Evolutionary conservation across 2,113 vertebrate species (phyloP), one percentile per base, ranked within the genome.

Genomic region (Rhinoderma darwinii): DNA sequence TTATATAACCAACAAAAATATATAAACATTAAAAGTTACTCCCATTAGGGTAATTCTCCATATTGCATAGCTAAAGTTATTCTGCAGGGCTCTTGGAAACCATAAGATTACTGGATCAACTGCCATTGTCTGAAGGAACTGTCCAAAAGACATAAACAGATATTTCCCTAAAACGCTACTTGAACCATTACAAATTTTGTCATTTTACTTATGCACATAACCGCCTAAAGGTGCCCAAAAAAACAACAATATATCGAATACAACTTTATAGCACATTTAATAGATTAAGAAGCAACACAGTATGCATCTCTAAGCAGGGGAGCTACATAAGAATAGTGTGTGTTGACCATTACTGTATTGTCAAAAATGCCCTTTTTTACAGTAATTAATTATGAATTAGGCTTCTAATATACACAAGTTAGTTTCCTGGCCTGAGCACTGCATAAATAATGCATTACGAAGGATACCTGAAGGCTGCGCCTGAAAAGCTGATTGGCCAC

Each of bases 361-460:
- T 90, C 90, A 86, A 93, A 77, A 50, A 89, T 92, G 90, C 92
- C 92, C 91, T 93, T 88, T n/a, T 93, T 89, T 90, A 92, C 37
- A 61, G 93, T 93, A 93, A 95, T 96, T 95, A 95, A 96, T 95
- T 95, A 96, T 96, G 95, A 96, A 96, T 94, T 94, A 95, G 94
- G 90, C 94, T 93, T 94, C 92, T 95, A 94, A 95, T 96, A 94
- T 93, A 93, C 93, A 93, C 93, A 93, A 92, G 94, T 92, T 91
- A 93, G 93, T 95, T 96, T 92, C 93, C 92, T 93, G 92, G 93
- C 93, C 93, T 2, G 25, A 93, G 93, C 93, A 92, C 91, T 84
- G 89, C 87, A 93, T 96, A 89, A 92, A 95, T 95, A 94, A 95
- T 95, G 91, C 91, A 95, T 93, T 27, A 91, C 91, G 91, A 93